Evolutionary conservation across 2,888 invertebrate species (phyloP).

Genomic region (Drosophila parthenogenetica): DNA sequence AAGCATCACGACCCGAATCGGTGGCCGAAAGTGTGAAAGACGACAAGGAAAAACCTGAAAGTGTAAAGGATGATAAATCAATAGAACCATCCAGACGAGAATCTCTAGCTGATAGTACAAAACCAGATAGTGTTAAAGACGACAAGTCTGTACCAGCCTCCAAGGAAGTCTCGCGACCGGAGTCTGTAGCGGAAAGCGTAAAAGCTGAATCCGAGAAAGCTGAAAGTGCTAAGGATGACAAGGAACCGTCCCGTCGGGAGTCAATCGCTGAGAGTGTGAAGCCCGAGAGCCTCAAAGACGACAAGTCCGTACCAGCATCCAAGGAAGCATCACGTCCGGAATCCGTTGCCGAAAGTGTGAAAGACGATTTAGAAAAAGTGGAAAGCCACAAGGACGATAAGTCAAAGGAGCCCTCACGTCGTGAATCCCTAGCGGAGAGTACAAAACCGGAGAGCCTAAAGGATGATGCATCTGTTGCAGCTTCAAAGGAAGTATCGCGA

Average conservation of each 20-base stretch:
- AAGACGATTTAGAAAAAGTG: slow-evolving; percentile 29
- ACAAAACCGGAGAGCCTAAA: slow-evolving; percentile 23
- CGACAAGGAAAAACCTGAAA: slow-evolving; percentile 16
- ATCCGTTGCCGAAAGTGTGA: slow-evolving; percentile 35
- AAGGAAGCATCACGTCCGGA: slow-evolving; percentile 41
- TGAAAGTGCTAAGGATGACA: slow-evolving; percentile 36
- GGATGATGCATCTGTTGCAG: slow-evolving; percentile 19
- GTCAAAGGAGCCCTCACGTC: slow-evolving; percentile 32
- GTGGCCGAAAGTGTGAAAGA: slow-evolving; percentile 16
- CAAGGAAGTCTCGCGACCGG: slow-evolving; percentile 39
- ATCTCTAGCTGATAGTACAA: slow-evolving; percentile 24
- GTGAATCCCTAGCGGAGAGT: slow-evolving; percentile 41
- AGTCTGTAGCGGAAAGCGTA: slow-evolving; percentile 36
- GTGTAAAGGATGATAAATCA: slow-evolving; percentile 27
- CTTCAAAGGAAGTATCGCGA: slow-evolving; percentile 43
- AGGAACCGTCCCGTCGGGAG: slow-evolving; percentile 36
- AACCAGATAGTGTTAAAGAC: slow-evolving; percentile 26
- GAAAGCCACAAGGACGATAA: slow-evolving; percentile 30
- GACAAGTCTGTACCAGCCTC: slow-evolving; percentile 24
- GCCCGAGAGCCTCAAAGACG: slow-evolving; percentile 25
- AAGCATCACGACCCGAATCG: slow-evolving; percentile 44
- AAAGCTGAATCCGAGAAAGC: slow-evolving; percentile 18
- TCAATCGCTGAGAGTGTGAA: slow-evolving; percentile 41
- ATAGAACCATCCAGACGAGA: slow-evolving; percentile 16
- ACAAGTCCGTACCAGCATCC: slow-evolving; percentile 25